phyloP scores from a whole-genome alignment of 2,797 vertebrate species.

The Valencia hispanica region DNA sequence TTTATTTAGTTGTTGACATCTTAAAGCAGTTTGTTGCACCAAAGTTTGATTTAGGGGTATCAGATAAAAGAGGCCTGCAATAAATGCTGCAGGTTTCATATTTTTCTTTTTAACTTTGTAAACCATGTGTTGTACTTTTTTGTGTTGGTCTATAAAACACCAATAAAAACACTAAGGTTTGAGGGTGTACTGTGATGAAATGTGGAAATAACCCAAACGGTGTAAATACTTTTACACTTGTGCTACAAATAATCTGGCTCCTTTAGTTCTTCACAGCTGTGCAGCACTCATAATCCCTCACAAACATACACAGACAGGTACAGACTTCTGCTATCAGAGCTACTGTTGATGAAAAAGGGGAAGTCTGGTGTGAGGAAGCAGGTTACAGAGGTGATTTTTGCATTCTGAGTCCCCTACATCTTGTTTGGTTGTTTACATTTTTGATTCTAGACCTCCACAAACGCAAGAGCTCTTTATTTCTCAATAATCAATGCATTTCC shows the following conservation, averaged over 20 bases:
- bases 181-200: not conserved
- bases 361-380: conserved; percentile 57
- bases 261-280: not conserved
- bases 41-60: not conserved
- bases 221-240: not conserved
- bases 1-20: not conserved
- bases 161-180: not conserved
- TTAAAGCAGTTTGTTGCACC: not conserved
- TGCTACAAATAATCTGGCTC: not conserved
- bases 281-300: conserved; percentile 18
- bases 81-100: not conserved
- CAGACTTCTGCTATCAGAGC: conserved; percentile 58
- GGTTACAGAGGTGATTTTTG: conserved; percentile 48
- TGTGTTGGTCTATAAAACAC: not conserved
- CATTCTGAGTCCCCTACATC: conserved; percentile 58
- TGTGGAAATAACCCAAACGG: not conserved
- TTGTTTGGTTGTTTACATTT: conserved; percentile 56
- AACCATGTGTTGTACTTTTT: not conserved
- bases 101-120: not conserved
- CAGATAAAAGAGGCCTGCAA: not conserved
- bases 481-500: conserved; percentile 38
- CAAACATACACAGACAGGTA: conserved; percentile 18
- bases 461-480: not conserved
- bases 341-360: conserved; percentile 75
- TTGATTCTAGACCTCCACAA: conserved; percentile 27